Percentiles rank a stretch among this genome's conserved stretches.
These are phyloP conservation scores for Hassar affinis DNA, from an alignment of 2,113 vertebrate genomes.

Conservation along the genomic window DNA sequence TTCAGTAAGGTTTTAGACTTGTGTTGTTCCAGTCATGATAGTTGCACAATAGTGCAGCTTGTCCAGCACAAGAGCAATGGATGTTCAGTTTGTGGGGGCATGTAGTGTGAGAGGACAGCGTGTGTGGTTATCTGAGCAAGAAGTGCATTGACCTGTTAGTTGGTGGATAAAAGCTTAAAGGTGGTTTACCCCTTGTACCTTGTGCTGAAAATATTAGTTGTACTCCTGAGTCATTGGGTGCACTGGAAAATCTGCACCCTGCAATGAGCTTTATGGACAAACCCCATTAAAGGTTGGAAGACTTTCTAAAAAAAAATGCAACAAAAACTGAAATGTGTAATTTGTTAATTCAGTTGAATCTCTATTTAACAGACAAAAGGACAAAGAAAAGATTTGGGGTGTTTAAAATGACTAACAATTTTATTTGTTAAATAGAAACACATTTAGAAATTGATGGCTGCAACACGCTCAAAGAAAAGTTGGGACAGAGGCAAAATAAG, in stretches of 20 bases:
- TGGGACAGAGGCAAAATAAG: too few relatives aligned
- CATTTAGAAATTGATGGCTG: too few relatives aligned
- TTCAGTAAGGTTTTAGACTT: slow-evolving; percentile 14
- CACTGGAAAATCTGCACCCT: neutral
- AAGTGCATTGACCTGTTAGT: slow-evolving; percentile 14
- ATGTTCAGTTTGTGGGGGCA: neutral
- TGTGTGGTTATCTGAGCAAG: slow-evolving; percentile 1
- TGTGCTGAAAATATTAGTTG: neutral
- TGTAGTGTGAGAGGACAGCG: slow-evolving; percentile 4
- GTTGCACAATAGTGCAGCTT: slow-evolving; percentile 12
- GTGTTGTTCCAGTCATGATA: slow-evolving; percentile 21
- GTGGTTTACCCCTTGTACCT: neutral
- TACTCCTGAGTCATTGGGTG: neutral
- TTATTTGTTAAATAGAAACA: too few relatives aligned
- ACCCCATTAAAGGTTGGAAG: too few relatives aligned
- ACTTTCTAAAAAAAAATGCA: too few relatives aligned
- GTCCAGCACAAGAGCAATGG: neutral
- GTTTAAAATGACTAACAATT: too few relatives aligned
- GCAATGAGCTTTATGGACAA: neutral
- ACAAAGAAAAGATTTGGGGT: too few relatives aligned
- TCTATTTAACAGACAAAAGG: too few relatives aligned
- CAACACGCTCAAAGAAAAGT: too few relatives aligned
- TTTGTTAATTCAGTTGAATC: too few relatives aligned
- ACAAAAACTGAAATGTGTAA: too few relatives aligned
- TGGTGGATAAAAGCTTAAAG: slow-evolving; percentile 10